A percentile compares a stretch with the other conserved stretches of the same genome.
These are phyloP conservation scores for Mastomys coucha DNA, from an alignment of 2,113 vertebrate genomes.

Conservation along the genomic window DNA sequence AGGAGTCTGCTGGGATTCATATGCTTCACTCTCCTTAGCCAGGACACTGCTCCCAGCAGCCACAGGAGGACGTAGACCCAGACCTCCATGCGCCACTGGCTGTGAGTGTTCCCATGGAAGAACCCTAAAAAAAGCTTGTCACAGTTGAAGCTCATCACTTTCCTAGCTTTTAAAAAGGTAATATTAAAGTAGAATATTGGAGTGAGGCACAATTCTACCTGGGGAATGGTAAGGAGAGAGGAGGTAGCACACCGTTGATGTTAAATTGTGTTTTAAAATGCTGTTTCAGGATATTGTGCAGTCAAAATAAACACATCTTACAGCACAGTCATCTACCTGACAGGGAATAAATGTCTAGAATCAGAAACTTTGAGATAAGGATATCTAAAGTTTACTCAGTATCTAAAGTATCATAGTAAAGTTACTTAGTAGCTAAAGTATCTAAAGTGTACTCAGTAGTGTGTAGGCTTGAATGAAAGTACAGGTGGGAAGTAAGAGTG, in stretches of 20 bases:
- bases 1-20: background rate
- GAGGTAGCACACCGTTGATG: background rate
- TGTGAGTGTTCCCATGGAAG: background rate
- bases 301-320: background rate
- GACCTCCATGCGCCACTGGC: background rate
- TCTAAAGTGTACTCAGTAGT: background rate
- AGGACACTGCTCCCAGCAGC: background rate
- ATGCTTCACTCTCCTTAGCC: background rate
- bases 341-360: constrained; percentile 31
- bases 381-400: constrained; percentile 21
- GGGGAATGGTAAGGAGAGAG: constrained; percentile 1
- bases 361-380: constrained; percentile 7
- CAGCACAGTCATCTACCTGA: background rate
- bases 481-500: constrained; percentile 3
- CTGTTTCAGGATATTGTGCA: background rate
- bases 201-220: background rate
- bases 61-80: background rate
- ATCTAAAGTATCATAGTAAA: too few relatives aligned
- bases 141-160: background rate
- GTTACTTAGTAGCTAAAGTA: too few relatives aligned
- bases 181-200: constrained; percentile 15
- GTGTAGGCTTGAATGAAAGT: background rate
- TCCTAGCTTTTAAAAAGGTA: background rate
- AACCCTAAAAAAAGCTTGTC: background rate
- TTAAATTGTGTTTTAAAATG: constrained; percentile 10